Evolutionary conservation across 53 echinoderm and acorn worm species (phyloP), one percentile per base, ranked within the genome.

Genomic region (Luidia sarsii): DNA sequence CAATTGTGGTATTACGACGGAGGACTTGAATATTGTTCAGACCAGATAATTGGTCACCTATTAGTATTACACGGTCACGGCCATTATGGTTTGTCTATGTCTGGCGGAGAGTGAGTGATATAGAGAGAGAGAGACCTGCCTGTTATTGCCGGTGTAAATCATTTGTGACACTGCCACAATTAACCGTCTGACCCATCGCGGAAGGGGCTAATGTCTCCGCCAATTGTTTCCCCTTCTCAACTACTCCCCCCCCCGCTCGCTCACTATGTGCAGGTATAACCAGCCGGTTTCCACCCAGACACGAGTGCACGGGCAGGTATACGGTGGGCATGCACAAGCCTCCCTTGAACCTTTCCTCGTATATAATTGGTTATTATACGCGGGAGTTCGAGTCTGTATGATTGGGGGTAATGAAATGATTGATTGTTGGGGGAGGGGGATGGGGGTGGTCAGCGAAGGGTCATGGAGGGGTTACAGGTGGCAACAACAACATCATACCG

Each of bases 381-480:
- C 36, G 57, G 43, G 60, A 46, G 6, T 41, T 60, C 38, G 60
- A 46, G 43, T 36, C 11, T 11, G 77, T 77, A 56, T 57, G 74
- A 57, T 57, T 57, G 21, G 11, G 28, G 6, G 21, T 77, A 77
- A 77, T 59, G 48, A 19, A 32, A 32, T 77, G 77, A 77, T 21
- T 27, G 61, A 69, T 69, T 33, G 34, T 50, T 20, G 33, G 18
- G n/a, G 25, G 60, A 29, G 24, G 45, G 32, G 67, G 37, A 63
- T 34, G 36, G 37, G 63, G 36, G 60, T 30, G 32, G 32, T n/a
- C 16, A 24, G 19, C 11, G 6, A 48, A 20, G 48, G 77, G 77
- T 77, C 61, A 77, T n/a, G 0, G 28, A 30, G 49, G 60, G 77
- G 77, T 77, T 48, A n/a, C n/a, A 50, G 43, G 71, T 21, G 29